Conservation (phyloP, 2,113 vertebrate species). For the Scortum barcoo region DNA sequence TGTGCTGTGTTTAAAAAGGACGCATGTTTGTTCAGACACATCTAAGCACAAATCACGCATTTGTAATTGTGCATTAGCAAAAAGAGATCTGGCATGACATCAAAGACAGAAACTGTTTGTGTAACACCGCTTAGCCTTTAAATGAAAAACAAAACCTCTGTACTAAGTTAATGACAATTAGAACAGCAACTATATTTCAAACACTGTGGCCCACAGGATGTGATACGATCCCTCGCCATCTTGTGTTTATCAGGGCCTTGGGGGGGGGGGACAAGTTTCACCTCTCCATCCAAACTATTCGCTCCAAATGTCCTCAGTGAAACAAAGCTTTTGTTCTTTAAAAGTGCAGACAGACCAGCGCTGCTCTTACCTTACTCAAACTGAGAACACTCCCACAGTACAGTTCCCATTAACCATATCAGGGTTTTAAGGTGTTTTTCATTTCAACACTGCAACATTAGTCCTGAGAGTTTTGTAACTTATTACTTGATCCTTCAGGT, state of each 20-base stretch:
- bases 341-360: constrained; percentile 49
- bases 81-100: constrained; percentile 25
- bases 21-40: constrained; percentile 37
- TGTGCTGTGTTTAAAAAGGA: constrained; percentile 48
- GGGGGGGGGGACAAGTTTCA: constrained; percentile 62
- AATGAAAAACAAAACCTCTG: constrained; percentile 43
- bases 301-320: constrained; percentile 44
- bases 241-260: constrained; percentile 47
- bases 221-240: constrained; percentile 63
- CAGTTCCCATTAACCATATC: constrained; percentile 33
- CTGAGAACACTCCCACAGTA: constrained; percentile 35
- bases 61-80: constrained; percentile 34
- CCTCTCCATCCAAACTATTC: constrained; percentile 62
- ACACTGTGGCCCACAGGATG: constrained; percentile 38
- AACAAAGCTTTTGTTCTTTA: constrained; percentile 64
- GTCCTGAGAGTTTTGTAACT: constrained; percentile 36
- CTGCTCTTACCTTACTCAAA: constrained; percentile 49
- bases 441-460: constrained; percentile 34
- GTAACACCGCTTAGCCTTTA: constrained; percentile 26
- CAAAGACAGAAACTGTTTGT: constrained; percentile 37
- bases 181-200: constrained; percentile 40
- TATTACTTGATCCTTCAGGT: constrained; percentile 53
- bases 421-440: constrained; percentile 37
- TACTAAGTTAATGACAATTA: constrained; percentile 58
- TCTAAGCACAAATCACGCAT: constrained; percentile 39